Base-by-base conservation (phyloP, 2,113 vertebrate genomes). In the Myotis brandtii region DNA sequence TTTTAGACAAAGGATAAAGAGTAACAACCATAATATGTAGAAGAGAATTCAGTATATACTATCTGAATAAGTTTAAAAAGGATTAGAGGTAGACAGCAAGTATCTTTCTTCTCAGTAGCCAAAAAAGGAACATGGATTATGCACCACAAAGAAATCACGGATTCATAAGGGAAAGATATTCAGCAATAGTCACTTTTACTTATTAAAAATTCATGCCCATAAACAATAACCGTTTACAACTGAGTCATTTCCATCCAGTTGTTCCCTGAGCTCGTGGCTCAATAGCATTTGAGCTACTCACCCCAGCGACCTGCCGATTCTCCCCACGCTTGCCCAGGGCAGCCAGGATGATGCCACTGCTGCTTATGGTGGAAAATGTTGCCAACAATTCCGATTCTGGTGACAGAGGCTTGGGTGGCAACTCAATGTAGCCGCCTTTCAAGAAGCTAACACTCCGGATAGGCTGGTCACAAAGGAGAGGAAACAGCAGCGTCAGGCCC, bases 301-400 rank as follows among this genome's bases (percentile, higher is more conserved):
- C 99, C 98, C 96, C 54, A 0, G 98, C 96, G 2, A 96, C 96
- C 95, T 98, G 98, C 25, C 96, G 97, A 11, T 97, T 98, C 91
- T 97, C 96, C 17, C 37, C 21, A 13, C 95, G 86, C 23, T 96
- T 97, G 93, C 98, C 98, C 37, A 99, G 96, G 14, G 99, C 99
- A n/a, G 98, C 98, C 90, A 99, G 96, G 81, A 99, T 98, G 93
- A 99, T 79, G 43, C 99, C 99, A 25, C 98, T 99, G 92, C 98
- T 98, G 90, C 99, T 99, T 91, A 95, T 98, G 77, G 99, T 99
- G 95, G 98, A 98, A 98, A 99, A 99, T 70, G 99, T 99, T 80
- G 98, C 98, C 98, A 99, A 98, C 85, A 99, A 20, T 96, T 99
- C 99, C 0, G 97, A 98, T 80, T 99, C 99, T 23, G 98, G 98